Percentiles rank a stretch among this genome's conserved stretches.
Evolutionary conservation across 2,797 vertebrate genomes (phyloP).

Genomic region (Setipinna tenuifilis): DNA sequence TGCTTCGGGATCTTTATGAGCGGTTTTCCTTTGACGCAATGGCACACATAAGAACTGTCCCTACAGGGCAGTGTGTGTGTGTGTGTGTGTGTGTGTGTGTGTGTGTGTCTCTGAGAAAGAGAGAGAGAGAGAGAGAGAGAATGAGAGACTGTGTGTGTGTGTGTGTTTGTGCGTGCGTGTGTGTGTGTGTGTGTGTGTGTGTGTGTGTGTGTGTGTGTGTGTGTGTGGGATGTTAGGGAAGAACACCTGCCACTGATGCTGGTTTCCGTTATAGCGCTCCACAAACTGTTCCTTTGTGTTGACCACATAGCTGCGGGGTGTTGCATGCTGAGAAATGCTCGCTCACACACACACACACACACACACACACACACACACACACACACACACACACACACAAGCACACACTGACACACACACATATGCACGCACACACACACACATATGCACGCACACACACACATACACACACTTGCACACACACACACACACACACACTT

Average conservation of each 20-base stretch:
- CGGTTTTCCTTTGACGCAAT: no score
- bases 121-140: no score
- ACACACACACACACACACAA: background rate
- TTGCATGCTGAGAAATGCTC: background rate
- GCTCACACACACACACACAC: no score
- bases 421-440: no score
- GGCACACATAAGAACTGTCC: no score
- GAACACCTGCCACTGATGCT: background rate
- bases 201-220: background rate
- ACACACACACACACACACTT: background rate
- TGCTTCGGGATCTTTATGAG: no score
- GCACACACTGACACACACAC: background rate
- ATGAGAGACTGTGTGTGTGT: background rate
- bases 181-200: background rate
- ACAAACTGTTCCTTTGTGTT: background rate
- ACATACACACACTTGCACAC: no score
- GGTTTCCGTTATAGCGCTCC: background rate
- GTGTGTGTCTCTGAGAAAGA: no score
- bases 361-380: no score
- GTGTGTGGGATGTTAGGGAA: background rate
- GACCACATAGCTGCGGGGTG: background rate
- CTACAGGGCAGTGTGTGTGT: no score
- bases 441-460: no score
- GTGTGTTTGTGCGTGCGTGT: background rate
- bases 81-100: no score